Evolutionary conservation across 2,797 vertebrate species (phyloP), one percentile per base, ranked within the genome.

Genomic region (Agapornis canus): DNA sequence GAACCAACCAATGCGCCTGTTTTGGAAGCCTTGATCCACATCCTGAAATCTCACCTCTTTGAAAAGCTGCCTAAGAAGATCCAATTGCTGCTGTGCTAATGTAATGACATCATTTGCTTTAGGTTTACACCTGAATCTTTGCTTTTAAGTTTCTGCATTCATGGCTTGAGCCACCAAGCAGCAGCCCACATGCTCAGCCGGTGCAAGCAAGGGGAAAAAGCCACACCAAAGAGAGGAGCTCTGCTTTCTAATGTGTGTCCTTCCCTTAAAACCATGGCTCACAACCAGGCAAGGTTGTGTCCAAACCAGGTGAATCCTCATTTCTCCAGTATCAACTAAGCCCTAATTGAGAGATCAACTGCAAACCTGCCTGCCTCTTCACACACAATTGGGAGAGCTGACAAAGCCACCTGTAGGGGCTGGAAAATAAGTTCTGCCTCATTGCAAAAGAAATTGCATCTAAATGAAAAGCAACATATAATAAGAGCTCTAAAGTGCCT

Each of bases 391-490:
- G 86, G 86, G 69, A 94, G 94, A 93, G 90, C 91, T 93, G 94
- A 47, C 90, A 94, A 80, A 96, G 70, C 63, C 90, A 90, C 83
- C 95, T 94, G 93, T 17, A 96, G 91, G 85, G 94, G 91, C 80
- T 87, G 92, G 81, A 19, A 85, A 92, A 89, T 76, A 64, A 89
- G 88, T 95, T 94, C 88, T 95, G 92, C 95, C 92, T 96, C 96
- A 92, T 95, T 95, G 86, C 93, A n/a, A 81, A 88, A 86, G 92
- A 78, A 93, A 96, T 96, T 95, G 92, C 91, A 63, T 54, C 94
- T 72, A 86, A 95, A 95, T 96, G 90, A 89, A 91, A 93, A 86
- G 3, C 94, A 94, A 51, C 66, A 19, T 40, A 19, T 9, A 86
- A 85, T 11, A 65, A 75, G 95, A 69, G 95, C 77, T 72, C 35